These are phyloP conservation scores for Melieria picta DNA, from an alignment of 2,888 invertebrate genomes.

Conservation along the genomic window DNA sequence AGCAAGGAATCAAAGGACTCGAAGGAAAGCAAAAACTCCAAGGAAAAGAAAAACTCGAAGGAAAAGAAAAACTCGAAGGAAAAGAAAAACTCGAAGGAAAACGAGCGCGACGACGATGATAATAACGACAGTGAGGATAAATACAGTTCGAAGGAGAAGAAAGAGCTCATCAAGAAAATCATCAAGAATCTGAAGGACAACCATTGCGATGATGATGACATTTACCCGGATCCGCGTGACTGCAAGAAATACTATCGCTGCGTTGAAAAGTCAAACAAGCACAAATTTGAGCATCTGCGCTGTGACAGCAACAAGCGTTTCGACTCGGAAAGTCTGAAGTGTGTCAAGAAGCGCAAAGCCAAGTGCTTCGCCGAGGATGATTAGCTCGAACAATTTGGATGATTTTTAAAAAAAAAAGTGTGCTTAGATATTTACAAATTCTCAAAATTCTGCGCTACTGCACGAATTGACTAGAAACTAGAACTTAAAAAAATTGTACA, in stretches of 20 bases:
- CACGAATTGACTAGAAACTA: too few relatives aligned
- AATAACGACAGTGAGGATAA: slow-evolving; percentile 23
- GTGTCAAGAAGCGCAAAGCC: slow-evolving; percentile 49
- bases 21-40: slow-evolving; percentile 33
- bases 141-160: slow-evolving; percentile 48
- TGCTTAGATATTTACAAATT: too few relatives aligned
- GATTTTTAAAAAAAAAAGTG: neutral
- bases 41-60: slow-evolving; percentile 38
- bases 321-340: slow-evolving; percentile 47
- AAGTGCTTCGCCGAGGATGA: slow-evolving; percentile 40
- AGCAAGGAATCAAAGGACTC: slow-evolving; percentile 20
- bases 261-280: slow-evolving; percentile 49
- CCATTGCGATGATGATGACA: slow-evolving; percentile 53
- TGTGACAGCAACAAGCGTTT: slow-evolving; percentile 53
- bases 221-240: slow-evolving; percentile 53
- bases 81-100: slow-evolving; percentile 21
- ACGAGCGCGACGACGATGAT: slow-evolving; percentile 16
- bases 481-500: neutral
- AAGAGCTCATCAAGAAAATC: slow-evolving; percentile 49
- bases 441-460: too few relatives aligned
- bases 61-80: slow-evolving; percentile 35
- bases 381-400: slow-evolving; percentile 26
- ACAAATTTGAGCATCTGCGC: slow-evolving; percentile 50
- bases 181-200: slow-evolving; percentile 50
- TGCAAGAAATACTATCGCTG: slow-evolving; percentile 58